Conservation (phyloP, 2,888 invertebrate genomes). For the Pseudoips prasinana region DNA sequence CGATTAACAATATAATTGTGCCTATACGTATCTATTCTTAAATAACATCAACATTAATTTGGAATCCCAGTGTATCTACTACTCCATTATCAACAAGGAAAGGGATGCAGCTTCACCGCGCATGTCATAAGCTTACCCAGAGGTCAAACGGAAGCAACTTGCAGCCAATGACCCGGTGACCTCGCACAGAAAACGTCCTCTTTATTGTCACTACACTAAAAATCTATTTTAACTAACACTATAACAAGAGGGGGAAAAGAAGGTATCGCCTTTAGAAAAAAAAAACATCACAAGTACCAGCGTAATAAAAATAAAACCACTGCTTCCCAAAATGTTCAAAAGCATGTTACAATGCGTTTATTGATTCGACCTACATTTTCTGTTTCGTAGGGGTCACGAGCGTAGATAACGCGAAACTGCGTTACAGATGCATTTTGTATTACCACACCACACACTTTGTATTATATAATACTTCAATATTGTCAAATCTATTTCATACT, state of each 20-base stretch:
- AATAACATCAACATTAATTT: no score
- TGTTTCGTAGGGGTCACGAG: constrained; percentile 37
- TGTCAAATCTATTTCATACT: no score
- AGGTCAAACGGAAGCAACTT: background rate
- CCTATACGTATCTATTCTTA: no score
- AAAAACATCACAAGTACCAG: constrained; percentile 10
- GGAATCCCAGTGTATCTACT: no score
- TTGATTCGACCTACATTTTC: constrained; percentile 49
- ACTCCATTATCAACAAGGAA: no score
- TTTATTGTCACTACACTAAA: no score
- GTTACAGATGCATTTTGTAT: constrained; percentile 26
- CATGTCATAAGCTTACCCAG: background rate
- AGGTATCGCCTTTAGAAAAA: background rate
- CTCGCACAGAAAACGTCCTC: background rate
- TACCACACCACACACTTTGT: constrained; percentile 7
- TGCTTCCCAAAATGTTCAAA: constrained; percentile 27
- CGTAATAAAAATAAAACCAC: constrained; percentile 7
- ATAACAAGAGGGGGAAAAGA: no score
- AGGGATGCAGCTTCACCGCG: background rate
- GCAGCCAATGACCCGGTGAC: background rate
- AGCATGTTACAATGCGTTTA: constrained; percentile 39
- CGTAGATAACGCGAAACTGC: constrained; percentile 35
- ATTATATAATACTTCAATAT: constrained; percentile 1
- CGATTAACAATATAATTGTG: no score
- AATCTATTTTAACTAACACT: no score